Base-by-base conservation (phyloP, 2,113 vertebrate species). In the Rhadina sibilatrix region DNA sequence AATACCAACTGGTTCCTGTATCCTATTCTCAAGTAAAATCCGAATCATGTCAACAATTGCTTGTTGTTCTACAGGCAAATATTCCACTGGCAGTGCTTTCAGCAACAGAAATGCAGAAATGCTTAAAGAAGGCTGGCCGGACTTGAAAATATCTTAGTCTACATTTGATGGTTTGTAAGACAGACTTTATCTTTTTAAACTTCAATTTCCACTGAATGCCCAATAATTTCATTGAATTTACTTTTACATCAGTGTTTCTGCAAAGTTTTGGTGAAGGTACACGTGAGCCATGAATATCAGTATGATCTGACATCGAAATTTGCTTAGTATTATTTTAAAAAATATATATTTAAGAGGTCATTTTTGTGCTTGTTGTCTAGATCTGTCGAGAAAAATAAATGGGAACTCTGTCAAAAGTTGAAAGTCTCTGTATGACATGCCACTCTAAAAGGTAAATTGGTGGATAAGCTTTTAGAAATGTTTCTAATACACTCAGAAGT, bases 221-320 rank as follows among this genome's bases (percentile, higher is more conserved):
- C 5, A 68, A 47, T 27, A 2, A 68, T 52, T 66, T 87, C 10
- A 87, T 56, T 65, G 81, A 83, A 68, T 14, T 46, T 40, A 57
- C 15, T 35, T 89, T 63, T n/a, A 59, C 24, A 19, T 28, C 15
- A 65, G 7, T 1, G 0, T 63, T 59, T 87, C 70, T 52, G 35
- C 31, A 64, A 66, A 75, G 27, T n/a, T 78, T 61, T 52, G 49
- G 10, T 46, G 44, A 70, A n/a, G 23, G 15, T 40, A 74, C 15
- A 27, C 2, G 6, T 0, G 2, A 50, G 20, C 11, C 65, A 65
- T 7, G 5, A 54, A 6, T n/a, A 75, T 53, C 38, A n/a, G 10
- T 33, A 7, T 6, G 56, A 27, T 37, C 13, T 23, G 38, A 66
- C 24, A 40, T 53, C 61, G n/a, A 89, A 75, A 84, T 46, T 28